Base-by-base conservation (phyloP, 2,888 invertebrate species). In the Laspeyria flexula region DNA sequence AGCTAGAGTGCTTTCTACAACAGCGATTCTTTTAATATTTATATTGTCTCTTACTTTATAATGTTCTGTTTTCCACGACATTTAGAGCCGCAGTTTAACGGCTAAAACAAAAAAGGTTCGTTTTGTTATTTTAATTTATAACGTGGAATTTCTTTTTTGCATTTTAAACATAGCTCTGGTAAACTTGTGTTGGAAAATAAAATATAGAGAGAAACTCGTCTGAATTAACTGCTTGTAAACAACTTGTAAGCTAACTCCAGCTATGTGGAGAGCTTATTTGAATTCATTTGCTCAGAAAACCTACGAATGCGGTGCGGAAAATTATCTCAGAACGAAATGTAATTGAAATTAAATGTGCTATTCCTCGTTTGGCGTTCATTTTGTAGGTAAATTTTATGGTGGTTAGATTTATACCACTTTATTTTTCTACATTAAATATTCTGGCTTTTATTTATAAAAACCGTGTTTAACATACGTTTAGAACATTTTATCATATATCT, bases 61-160 rank as follows among this genome's bases (percentile, higher is more conserved):
- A n/a, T n/a, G n/a, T n/a, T n/a, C 11, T 15, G 13, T 15, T 45
- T 30, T 5, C 18, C 31, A 50, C 35, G 25, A 53, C 48, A 66
- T 59, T 66, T 56, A 41, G 23, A 41, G 33, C 33, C 37, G 15
- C 25, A 33, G 41, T 49, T 15, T 48, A 38, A 61, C 38, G 39
- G 11, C 13, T 23, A 33, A 48, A 54, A 50, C 46, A 35, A 58
- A 52, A 69, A 66, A 56, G 49, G 47, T 55, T 37, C 4, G 16
- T 61, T 59, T 41, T 41, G 50, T 56, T 50, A 62, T 70, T 66
- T 62, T 62, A 70, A 66, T 62, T 59, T 62, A 41, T 41, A 52
- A 37, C 59, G 30, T 13, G 39, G 55, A 55, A 65, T 62, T 70
- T 60, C 47, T 38, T 70, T 59, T 52, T 45, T 43, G 39, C 52